Evolutionary conservation across 2,113 vertebrate genomes (phyloP).

Genomic region (Corydoras sp.): DNA sequence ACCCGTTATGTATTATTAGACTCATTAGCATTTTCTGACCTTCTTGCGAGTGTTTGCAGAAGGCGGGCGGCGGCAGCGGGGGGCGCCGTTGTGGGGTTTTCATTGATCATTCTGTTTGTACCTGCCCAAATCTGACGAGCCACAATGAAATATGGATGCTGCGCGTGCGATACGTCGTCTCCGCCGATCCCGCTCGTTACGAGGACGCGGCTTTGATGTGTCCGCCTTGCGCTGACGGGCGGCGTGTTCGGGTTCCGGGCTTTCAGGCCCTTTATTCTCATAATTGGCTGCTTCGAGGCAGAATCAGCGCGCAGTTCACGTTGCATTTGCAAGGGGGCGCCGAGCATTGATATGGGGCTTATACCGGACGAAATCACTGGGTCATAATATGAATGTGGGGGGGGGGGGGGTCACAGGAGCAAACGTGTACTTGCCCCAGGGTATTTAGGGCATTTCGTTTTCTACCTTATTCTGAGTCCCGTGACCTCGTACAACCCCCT

Average conservation of each 20-base stretch:
- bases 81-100: not conserved
- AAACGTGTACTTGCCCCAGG: too few species aligned
- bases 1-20: too few species aligned
- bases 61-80: not conserved
- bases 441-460: too few species aligned
- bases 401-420: too few species aligned
- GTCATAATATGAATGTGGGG: too few species aligned
- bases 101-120: conserved; percentile 37
- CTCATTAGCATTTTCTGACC: not conserved
- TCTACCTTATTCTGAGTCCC: too few species aligned
- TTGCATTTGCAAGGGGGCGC: not conserved
- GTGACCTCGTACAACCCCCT: too few species aligned
- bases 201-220: conserved; percentile 26
- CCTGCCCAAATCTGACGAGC: conserved; percentile 22
- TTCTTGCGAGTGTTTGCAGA: not conserved
- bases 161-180: conserved; percentile 9
- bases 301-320: not conserved
- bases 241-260: not conserved
- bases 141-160: conserved; percentile 35
- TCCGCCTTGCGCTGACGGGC: conserved; percentile 28
- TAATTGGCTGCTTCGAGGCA: conserved; percentile 3
- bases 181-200: conserved; percentile 11
- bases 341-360: too few species aligned
- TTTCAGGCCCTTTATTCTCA: conserved; percentile 6
- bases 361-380: too few species aligned